Evolutionary conservation across 1,140 invertebrate species (phyloP), one percentile per base, ranked within the genome.

Genomic region (Nasonia longicornis): DNA sequence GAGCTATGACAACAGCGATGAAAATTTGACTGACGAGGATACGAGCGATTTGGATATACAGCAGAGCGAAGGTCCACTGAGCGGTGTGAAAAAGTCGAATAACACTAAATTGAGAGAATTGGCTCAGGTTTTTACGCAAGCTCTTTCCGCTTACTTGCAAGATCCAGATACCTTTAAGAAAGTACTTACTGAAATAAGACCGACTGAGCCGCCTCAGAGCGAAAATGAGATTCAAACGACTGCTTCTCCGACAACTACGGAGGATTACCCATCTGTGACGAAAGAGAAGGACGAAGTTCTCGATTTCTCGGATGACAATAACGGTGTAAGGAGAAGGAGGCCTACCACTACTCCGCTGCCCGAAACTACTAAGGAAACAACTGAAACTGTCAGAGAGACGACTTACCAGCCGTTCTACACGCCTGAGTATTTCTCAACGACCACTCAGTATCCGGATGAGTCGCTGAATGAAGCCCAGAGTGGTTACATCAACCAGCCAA

Each of bases 91-190:
- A 14, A 89, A 87, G 82, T 86, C 88, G 12, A 91, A 91, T 26
- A 88, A 85, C 29, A 94, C 94, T 0, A 93, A 95, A 86, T 92
- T 96, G 0, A 91, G 95, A 67, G 94, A 96, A 89, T 88, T 96
- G 2, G 95, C 95, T 2, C 94, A 95, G 89, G 94, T 96, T 1
- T 96, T 96, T 85, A 96, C 95, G 1, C 93, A 95, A 84, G 95
- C 95, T 0, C 87, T 96, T 8, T 95, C 95, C 1, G 95, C 95
- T 6, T 96, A 96, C 86, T 89, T 96, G 6, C 94, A 96, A 86
- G 95, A 96, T 89, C 96, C 96, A 1, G 93, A 94, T 20, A 94
- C 93, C 64, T 96, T 96, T 83, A 94, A 94, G 82, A 94, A 94
- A 84, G 94, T 95, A 20, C 86, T 96, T 35, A 93, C 94, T 52